phyloP scores from a whole-genome alignment of 2,113 vertebrate genomes.

The Amblyopsis rosae region DNA sequence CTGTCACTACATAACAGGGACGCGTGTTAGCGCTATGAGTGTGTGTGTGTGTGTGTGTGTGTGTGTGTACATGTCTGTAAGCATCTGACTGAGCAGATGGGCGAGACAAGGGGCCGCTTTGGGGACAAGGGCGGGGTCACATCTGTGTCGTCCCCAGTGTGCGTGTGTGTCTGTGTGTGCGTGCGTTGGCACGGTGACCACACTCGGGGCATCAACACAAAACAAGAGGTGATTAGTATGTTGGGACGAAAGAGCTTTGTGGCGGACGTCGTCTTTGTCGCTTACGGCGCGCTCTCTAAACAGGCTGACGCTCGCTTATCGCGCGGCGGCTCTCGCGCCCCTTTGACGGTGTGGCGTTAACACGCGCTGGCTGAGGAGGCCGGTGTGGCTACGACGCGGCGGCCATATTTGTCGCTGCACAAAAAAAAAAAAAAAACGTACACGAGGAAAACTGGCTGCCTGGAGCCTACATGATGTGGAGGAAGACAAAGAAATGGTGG shows the following conservation, averaged over 20 bases:
- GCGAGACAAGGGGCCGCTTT: constrained; percentile 53
- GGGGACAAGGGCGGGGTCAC: constrained; percentile 65
- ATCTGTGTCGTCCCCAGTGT: constrained; percentile 58
- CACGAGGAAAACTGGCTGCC: constrained; percentile 43
- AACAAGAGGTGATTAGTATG: constrained; percentile 60
- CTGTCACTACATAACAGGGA: constrained; percentile 39
- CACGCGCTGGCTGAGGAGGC: constrained; percentile 8
- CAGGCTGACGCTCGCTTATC: constrained; percentile 8
- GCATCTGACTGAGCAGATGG: constrained; percentile 67
- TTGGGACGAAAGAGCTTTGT: constrained; percentile 43
- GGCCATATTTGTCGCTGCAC: constrained; percentile 40
- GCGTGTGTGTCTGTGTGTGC: constrained; percentile 19
- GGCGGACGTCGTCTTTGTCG: constrained; percentile 28
- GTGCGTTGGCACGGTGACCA: constrained; percentile 43
- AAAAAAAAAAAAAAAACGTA: background rate
- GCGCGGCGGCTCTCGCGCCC: background rate
- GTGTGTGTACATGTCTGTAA: constrained; percentile 22
- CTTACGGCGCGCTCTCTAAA: constrained; percentile 17
- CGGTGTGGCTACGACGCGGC: constrained; percentile 28
- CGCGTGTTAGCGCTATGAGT: constrained; percentile 26
- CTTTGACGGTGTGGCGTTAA: no score
- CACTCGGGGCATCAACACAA: constrained; percentile 43
- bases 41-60: constrained; percentile 10
- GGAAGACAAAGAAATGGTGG: background rate
- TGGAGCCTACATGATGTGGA: constrained; percentile 36